Base-by-base conservation (phyloP, 2,888 invertebrate genomes). In the Empis livida region DNA sequence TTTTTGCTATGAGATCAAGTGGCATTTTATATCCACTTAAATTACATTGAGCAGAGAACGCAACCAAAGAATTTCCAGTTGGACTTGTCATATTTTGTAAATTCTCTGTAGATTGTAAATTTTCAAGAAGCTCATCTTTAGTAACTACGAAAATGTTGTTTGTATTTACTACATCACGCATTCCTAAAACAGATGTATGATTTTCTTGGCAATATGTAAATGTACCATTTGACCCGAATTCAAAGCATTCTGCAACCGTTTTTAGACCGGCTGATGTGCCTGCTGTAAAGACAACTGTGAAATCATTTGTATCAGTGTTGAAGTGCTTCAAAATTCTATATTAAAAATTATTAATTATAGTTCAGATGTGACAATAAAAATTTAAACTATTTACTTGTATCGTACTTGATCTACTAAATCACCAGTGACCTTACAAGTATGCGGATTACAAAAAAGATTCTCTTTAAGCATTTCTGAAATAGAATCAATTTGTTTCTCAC, bases 161-260 rank as follows among this genome's bases (percentile, higher is more conserved):
- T 51, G 76, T 73, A 54, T 69, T 74, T n/a, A 84, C 82, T 46
- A 85, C 61, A 65, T 85, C 87, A 61, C 96, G 74, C 78, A 96
- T 83, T 11, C 97, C 96, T 50, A 96, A 72, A 1, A 94, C 92
- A 2, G 96, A 96, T 1, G 96, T 96, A 64, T 97, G 97, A 63
- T 90, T 95, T 65, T 96, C 94, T 62, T 83, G 78, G 45, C 88
- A 72, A 64, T 93, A 91, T 10, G 80, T 77, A 62, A 92, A 89
- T 44, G 75, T 71, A 2, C 89, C 87, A 45, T 48, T 49, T 49
- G 37, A 27, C 5, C 53, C 53, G 63, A 83, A 88, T 51, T 75
- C 61, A 63, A 96, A 95, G 47, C 78, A 73, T 65, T 96, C 93
- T 0, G 83, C 86, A 1, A 94, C 72, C 42, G 86, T 62, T 73